Evolutionary conservation across 2,797 vertebrate genomes (phyloP), one percentile per base, ranked within the genome.

Genomic region (Poeciliopsis infans): DNA sequence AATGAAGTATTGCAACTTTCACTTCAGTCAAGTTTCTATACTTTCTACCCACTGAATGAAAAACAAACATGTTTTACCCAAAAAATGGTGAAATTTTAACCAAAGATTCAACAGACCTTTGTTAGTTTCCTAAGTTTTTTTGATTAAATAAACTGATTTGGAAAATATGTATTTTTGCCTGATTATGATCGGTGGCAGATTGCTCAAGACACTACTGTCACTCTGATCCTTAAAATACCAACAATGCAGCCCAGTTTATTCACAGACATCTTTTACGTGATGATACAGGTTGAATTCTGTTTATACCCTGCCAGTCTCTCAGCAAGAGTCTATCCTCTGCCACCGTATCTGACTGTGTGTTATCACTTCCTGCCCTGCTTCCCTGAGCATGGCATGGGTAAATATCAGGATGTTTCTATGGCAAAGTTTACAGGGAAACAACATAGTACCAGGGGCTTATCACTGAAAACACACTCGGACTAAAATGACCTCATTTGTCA

Each of bases 311-410:
- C 64, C 46, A 79, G 73, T 55, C 73, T 18, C 23, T 84, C 57
- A 72, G 69, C 76, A 82, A 70, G 43, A 69, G 74, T 78, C 72
- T 87, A 79, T 80, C 75, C 66, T 41, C 82, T 84, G 86, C 78
- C 79, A 82, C 74, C 55, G 72, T 78, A 82, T 78, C 76, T n/a
- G 41, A 82, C 86, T 85, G 80, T 83, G 76, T 77, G 81, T 87
- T 93, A 94, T 94, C 94, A 87, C 83, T 90, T 94, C 88, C 91
- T 85, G 78, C 71, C 82, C 79, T 74, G 86, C 74, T 91, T 90
- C 87, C 86, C 57, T 53, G 55, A 83, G 75, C 51, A 36, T n/a
- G 49, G 79, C 84, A 78, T 85, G 80, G 73, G 79, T 25, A 79
- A 83, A 84, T 85, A 92, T 89, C 87, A 82, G 87, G 75, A 89